These are phyloP conservation scores for Hippotragus niger DNA, from an alignment of 2,113 vertebrate genomes.

Conservation along the genomic window DNA sequence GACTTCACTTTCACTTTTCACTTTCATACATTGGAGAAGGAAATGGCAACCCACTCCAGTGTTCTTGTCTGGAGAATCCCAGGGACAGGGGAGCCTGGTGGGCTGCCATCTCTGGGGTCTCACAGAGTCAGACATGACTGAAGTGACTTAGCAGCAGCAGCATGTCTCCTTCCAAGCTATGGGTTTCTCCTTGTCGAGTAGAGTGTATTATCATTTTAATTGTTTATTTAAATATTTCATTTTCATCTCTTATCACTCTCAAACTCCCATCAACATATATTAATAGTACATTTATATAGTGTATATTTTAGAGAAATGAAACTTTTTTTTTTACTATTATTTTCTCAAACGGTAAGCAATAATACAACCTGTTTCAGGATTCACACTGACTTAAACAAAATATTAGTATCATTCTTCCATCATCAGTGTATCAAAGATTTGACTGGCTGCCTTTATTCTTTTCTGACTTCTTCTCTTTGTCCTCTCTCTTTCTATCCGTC, in stretches of 20 bases:
- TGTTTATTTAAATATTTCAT: background rate
- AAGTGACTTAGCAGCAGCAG: accelerated
- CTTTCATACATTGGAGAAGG: background rate
- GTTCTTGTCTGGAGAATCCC: background rate
- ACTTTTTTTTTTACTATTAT: background rate
- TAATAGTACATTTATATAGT: background rate
- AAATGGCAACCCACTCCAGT: background rate
- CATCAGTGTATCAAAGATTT: background rate
- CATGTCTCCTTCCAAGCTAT: background rate
- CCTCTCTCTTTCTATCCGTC: background rate
- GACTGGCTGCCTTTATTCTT: background rate
- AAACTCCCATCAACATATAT: background rate
- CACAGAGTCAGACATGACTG: background rate
- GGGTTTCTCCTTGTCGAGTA: background rate
- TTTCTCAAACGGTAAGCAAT: background rate
- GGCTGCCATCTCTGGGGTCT: accelerated
- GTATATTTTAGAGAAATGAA: background rate
- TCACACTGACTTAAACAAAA: background rate
- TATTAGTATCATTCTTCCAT: accelerated
- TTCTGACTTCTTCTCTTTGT: background rate
- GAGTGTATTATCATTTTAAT: background rate
- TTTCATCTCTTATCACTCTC: background rate
- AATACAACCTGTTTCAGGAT: background rate
- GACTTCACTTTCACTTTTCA: background rate
- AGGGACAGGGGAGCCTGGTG: background rate